A percentile compares a stretch with the other conserved stretches of the same genome.
phyloP scores from a whole-genome alignment of 2,888 invertebrate genomes.

The Phasia obesa region DNA sequence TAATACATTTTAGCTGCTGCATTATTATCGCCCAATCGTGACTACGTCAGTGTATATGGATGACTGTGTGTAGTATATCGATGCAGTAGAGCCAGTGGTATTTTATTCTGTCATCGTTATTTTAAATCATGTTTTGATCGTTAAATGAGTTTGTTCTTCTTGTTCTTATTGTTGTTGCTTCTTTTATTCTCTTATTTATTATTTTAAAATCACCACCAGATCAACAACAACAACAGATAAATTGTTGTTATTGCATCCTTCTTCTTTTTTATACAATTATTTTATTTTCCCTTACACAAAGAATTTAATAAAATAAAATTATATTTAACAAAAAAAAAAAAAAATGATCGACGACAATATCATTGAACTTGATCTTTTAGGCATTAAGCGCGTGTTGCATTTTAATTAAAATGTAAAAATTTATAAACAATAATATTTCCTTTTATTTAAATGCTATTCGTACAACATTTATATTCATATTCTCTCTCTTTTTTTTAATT shows the following conservation, averaged over 20 bases:
- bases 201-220: slow-evolving; percentile 57
- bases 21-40: slow-evolving; percentile 1
- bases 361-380: slow-evolving; percentile 79
- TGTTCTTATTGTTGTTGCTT: slow-evolving; percentile 56
- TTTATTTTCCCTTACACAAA: slow-evolving; percentile 52
- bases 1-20: slow-evolving; percentile 32
- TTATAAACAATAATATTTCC: slow-evolving; percentile 2
- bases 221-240: slow-evolving; percentile 35
- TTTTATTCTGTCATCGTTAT: slow-evolving; percentile 80
- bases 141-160: slow-evolving; percentile 35
- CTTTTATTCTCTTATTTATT: slow-evolving; percentile 55
- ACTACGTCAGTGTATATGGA: neutral
- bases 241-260: slow-evolving; percentile 50
- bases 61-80: slow-evolving; percentile 22
- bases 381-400: slow-evolving; percentile 69
- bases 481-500: neutral
- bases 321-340: too few species aligned
- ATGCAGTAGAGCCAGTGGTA: slow-evolving; percentile 60
- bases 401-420: slow-evolving; percentile 58
- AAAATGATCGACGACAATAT: slow-evolving; percentile 72
- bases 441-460: slow-evolving; percentile 11
- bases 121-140: slow-evolving; percentile 75
- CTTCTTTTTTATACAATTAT: slow-evolving; percentile 57
- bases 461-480: neutral
- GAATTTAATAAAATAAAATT: slow-evolving; percentile 3